Evolutionary conservation across 2,888 invertebrate genomes (phyloP).

Genomic region (Orthonychiurus folsomi): DNA sequence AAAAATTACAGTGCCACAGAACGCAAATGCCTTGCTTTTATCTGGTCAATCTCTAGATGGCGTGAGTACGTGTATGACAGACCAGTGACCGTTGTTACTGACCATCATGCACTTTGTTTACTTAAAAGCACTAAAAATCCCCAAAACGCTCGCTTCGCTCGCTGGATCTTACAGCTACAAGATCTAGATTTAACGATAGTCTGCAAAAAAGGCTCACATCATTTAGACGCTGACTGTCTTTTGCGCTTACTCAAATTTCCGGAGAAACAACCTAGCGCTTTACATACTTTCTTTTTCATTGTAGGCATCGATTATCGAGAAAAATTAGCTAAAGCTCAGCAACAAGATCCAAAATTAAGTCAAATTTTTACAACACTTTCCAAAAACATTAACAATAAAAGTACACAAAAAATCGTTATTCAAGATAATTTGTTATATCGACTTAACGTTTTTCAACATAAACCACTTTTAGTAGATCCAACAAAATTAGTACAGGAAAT

Average conservation of each 20-base stretch:
- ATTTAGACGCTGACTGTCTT: background rate
- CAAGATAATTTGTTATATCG: slow-evolving; percentile 11
- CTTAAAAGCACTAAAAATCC: slow-evolving; percentile 4
- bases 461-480: slow-evolving; percentile 10
- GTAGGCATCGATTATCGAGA: background rate
- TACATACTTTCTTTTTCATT: background rate
- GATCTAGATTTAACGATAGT: background rate
- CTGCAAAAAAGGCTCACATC: background rate
- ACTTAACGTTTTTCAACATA: background rate
- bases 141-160: background rate
- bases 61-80: slow-evolving; percentile 10
- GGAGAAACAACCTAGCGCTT: slow-evolving; percentile 7
- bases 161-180: slow-evolving; percentile 7
- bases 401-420: background rate
- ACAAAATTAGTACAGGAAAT: background rate
- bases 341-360: slow-evolving; percentile 6
- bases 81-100: slow-evolving; percentile 11
- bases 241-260: slow-evolving; percentile 14
- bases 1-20: slow-evolving; percentile 7
- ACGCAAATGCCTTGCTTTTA: slow-evolving; percentile 11
- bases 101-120: slow-evolving; percentile 5
- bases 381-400: background rate
- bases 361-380: background rate
- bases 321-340: slow-evolving; percentile 4
- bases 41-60: slow-evolving; percentile 1